Conservation (phyloP, 1,140 invertebrate genomes). For the Trichogramma pretiosum region DNA sequence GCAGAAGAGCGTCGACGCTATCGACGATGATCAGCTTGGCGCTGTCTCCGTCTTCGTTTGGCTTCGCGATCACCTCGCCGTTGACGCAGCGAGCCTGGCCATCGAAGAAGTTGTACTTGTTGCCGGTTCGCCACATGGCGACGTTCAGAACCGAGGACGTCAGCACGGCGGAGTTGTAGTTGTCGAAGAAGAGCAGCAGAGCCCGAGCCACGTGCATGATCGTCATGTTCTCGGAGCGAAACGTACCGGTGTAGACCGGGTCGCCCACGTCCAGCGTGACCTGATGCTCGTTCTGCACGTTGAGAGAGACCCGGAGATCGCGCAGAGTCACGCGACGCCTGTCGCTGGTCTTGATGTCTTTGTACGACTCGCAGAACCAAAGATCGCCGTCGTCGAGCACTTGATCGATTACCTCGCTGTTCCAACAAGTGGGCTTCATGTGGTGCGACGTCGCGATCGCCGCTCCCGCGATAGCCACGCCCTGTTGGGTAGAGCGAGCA, state of each 20-base stretch:
- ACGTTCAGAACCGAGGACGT: constrained; percentile 32
- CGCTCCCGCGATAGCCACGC: constrained; percentile 33
- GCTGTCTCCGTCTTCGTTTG: constrained; percentile 12
- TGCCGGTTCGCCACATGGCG: constrained; percentile 32
- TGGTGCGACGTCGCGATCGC: constrained; percentile 35
- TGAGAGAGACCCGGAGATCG: constrained; percentile 25
- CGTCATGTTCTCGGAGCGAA: constrained; percentile 30
- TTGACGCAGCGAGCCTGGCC: constrained; percentile 30
- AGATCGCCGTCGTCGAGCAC: constrained; percentile 37
- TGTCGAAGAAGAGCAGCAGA: constrained; percentile 32
- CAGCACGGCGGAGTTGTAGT: constrained; percentile 26
- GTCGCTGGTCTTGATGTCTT: constrained; percentile 25
- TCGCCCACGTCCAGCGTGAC: constrained; percentile 30
- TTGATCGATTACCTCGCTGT: constrained; percentile 34
- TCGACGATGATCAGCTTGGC: constrained; percentile 34
- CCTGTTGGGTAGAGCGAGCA: constrained; percentile 23
- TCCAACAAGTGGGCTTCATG: constrained; percentile 33
- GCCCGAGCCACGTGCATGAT: constrained; percentile 33
- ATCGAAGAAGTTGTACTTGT: constrained; percentile 35
- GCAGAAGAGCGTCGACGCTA: constrained; percentile 28
- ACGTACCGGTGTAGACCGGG: constrained; percentile 30
- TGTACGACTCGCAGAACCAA: constrained; percentile 35
- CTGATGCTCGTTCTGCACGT: constrained; percentile 26
- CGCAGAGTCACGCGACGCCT: constrained; percentile 24
- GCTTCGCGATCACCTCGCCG: constrained; percentile 21